phyloP scores from a whole-genome alignment of 2,888 invertebrate species.

The Apomyelois bistriatella region DNA sequence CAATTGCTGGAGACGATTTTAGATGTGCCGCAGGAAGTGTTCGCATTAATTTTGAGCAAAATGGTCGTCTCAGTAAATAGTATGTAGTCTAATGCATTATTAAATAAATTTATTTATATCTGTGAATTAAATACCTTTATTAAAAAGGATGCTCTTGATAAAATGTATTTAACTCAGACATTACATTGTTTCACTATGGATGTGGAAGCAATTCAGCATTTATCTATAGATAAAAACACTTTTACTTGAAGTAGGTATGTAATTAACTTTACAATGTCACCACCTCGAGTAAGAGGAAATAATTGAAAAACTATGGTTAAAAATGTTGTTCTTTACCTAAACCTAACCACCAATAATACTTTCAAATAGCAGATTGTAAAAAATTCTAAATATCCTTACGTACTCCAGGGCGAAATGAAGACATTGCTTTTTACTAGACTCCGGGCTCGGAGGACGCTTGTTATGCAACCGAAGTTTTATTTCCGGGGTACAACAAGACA shows the following conservation, averaged over 20 bases:
- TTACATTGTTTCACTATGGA: slow-evolving; percentile 11
- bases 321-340: too few species aligned
- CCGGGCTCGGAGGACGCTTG: too few species aligned
- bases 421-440: too few species aligned
- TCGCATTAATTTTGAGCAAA: slow-evolving; percentile 39
- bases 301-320: background rate
- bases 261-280: background rate
- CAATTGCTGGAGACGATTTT: slow-evolving; percentile 47
- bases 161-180: background rate
- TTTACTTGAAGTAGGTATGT: background rate
- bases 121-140: too few species aligned
- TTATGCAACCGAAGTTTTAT: too few species aligned
- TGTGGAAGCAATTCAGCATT: background rate
- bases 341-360: too few species aligned
- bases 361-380: too few species aligned
- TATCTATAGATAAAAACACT: background rate
- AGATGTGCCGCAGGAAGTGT: slow-evolving; percentile 43
- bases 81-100: slow-evolving; percentile 16
- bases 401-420: too few species aligned
- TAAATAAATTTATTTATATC: too few species aligned
- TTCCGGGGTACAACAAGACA: too few species aligned
- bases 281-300: background rate
- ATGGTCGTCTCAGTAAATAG: slow-evolving; percentile 29
- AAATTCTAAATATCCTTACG: too few species aligned
- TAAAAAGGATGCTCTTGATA: background rate